phyloP scores from a whole-genome alignment of 2,113 vertebrate species.

The Astur gentilis region DNA sequence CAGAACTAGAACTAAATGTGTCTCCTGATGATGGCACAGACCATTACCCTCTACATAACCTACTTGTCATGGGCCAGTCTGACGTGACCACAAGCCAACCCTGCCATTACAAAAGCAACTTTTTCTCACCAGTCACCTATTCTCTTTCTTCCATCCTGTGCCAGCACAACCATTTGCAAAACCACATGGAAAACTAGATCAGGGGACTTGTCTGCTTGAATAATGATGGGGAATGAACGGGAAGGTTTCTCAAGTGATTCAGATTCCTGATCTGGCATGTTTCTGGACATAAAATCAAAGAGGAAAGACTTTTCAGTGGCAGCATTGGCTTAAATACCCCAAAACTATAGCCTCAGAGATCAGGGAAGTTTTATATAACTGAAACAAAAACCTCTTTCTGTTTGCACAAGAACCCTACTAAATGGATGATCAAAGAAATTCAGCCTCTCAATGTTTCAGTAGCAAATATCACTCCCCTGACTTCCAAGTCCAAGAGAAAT shows the following conservation, averaged over 20 bases:
- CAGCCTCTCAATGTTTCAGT: neutral
- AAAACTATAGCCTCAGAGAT: neutral
- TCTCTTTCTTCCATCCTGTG: neutral
- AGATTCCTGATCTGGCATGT: neutral
- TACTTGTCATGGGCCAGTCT: neutral
- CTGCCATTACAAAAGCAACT: neutral
- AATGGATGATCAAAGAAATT: neutral
- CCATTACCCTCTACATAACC: neutral
- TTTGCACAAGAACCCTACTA: neutral
- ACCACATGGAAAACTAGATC: neutral
- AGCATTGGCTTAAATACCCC: neutral
- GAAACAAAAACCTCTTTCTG: neutral
- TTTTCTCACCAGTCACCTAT: neutral
- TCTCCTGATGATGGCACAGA: neutral
- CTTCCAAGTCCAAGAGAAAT: neutral
- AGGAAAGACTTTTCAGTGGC: neutral
- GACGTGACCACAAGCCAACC: neutral
- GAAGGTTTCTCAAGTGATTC: neutral
- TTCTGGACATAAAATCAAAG: neutral
- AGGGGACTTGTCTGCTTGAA: neutral
- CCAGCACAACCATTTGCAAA: neutral
- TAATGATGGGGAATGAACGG: neutral
- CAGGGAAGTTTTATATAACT: neutral
- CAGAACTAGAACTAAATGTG: neutral
- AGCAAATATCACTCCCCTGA: neutral